Percentiles rank a stretch among this genome's conserved stretches.
phyloP scores from a whole-genome alignment of 2,888 invertebrate genomes.

The Apotomis capreana region DNA sequence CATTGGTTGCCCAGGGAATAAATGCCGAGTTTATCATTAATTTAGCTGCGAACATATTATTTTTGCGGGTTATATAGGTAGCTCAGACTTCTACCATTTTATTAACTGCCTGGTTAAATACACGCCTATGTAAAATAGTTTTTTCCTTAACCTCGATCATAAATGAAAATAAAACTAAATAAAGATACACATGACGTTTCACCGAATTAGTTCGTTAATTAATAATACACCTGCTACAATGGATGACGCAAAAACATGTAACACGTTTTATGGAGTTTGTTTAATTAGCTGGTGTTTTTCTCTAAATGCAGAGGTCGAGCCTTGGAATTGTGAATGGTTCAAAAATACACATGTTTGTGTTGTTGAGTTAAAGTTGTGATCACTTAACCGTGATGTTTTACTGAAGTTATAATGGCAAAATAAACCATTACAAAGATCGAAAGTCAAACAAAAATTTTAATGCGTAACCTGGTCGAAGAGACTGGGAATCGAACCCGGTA shows the following conservation, averaged over 20 bases:
- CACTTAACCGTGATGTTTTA: neutral
- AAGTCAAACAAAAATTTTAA: no score
- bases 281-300: constrained; percentile 60
- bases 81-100: no score
- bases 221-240: constrained; percentile 46
- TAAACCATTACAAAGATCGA: no score
- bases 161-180: neutral
- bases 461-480: no score
- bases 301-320: constrained; percentile 16
- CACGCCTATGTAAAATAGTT: no score
- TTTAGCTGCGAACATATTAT: no score
- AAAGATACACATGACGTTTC: constrained; percentile 25
- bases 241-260: constrained; percentile 54
- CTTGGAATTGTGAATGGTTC: constrained; percentile 25
- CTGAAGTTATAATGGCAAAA: no score
- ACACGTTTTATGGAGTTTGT: constrained; percentile 51
- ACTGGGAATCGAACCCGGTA: no score
- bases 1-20: no score
- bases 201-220: constrained; percentile 50
- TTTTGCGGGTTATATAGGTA: no score
- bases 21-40: no score
- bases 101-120: no score
- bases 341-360: constrained; percentile 19
- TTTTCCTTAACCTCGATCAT: constrained; percentile 6
- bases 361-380: neutral